Base-by-base conservation (phyloP, 2,797 vertebrate genomes). In the Chloroceryle amazona region DNA sequence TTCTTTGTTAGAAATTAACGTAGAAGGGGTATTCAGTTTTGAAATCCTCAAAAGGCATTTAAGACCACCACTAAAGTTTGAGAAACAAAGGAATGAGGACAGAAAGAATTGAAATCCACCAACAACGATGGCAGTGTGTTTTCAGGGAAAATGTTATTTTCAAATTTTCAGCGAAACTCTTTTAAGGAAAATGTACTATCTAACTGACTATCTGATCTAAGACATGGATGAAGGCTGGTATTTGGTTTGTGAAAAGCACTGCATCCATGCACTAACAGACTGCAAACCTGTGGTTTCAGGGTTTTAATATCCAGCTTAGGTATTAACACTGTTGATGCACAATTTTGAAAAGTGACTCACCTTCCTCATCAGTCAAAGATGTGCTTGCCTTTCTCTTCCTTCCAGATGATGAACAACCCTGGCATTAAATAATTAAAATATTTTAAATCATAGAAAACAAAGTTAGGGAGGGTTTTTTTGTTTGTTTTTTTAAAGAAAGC, bases 371-470 rank as follows among this genome's bases (percentile, higher is more conserved):
- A 92, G 97, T 96, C 82, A 98, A 94, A 28, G 98, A 98, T 0
- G 90, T 96, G 98, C 98, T 99, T 75, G 97, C 97, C 97, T 99
- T 99, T 95, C 99, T 98, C 96, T 99, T 99, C 88, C 97, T 98
- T 78, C 98, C 81, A 95, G 95, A 97, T 83, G 96, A 95, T 18
- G 87, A 92, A 21, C 62, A 54, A 61, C 98, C 98, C 99, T 99
- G 87, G 52, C 49, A 94, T 89, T 66, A 88, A 79, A 84, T 60
- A 91, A 95, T 75, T 39, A 46, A 41, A 91, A 93, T n/a, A 63
- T 25, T 78, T 70, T 51, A 89, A 85, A 79, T 28, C 25, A 49
- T 0, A 76, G 25, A 55, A 76, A 70, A 52, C 23, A 66, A 60
- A 86, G 31, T 31, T 49, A 71, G 5, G 10, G 18, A 46, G 11